Evolutionary conservation across 2,113 vertebrate species (phyloP), one percentile per base, ranked within the genome.

Genomic region (Elaphurus davidianus): DNA sequence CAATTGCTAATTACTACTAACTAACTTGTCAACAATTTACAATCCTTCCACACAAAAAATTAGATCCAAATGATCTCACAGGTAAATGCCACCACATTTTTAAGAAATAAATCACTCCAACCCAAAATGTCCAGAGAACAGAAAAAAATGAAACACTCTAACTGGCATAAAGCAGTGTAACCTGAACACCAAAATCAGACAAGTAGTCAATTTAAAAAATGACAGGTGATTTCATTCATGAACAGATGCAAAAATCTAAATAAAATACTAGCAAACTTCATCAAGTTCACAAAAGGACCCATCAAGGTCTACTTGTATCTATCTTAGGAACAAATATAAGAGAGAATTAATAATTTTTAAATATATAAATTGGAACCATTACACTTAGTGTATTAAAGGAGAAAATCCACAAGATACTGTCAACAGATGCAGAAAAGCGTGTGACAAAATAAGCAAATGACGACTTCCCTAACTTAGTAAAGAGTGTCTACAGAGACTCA

Each of bases 1-100:
- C 50, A 95, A 74, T 11, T 93, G 64, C 76, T 94, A 97, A 90
- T 92, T 84, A 82, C 52, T 52, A 82, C 76, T 85, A 83, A 96
- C 76, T 11, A 83, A 96, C 76, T 11, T 85, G 90, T 57, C 62
- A 78, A 67, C 43, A 76, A 90, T 43, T 21, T 71, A n/a, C 33
- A 86, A 50, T 67, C 5, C n/a, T 81, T 93, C 36, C 36, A 47
- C n/a, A 83, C 52, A 87, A 87, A 98, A 97, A 5, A 67, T 43
- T 54, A 91, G 19, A 74, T 60, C 30, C 67, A 95, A 86, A 91
- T 78, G 43, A 94, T 62, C 30, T 62, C 47, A 74, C 23, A 79
- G n/a, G 30, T 64, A 96, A 95, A 15, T 71, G 71, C 33, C 79
- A 90, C 6, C n/a, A 86, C 86, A 84, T 54, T 52, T 79, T 88